These are phyloP conservation scores for Furnarius figulus DNA, from an alignment of 2,113 vertebrate species.

Conservation along the genomic window DNA sequence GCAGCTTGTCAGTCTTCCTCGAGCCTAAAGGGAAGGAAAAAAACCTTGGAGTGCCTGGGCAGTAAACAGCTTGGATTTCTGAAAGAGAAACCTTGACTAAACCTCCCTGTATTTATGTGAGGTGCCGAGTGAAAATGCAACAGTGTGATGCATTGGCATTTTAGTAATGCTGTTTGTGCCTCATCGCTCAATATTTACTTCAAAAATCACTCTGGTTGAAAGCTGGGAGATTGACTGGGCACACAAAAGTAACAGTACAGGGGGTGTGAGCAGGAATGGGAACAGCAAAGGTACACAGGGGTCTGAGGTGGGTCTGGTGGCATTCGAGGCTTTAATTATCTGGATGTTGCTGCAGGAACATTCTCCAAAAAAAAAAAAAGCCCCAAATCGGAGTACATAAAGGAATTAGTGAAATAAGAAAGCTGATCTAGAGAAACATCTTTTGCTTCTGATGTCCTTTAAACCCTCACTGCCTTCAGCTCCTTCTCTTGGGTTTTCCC, in stretches of 20 bases:
- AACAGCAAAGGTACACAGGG: background rate
- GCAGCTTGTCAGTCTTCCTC: conserved; percentile 12
- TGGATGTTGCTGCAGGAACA: background rate
- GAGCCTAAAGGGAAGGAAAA: background rate
- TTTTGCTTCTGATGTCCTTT: background rate
- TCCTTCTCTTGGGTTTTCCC: background rate
- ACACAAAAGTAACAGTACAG: background rate
- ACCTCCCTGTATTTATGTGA: background rate
- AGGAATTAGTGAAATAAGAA: background rate
- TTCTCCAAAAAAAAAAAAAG: background rate
- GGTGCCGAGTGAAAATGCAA: background rate
- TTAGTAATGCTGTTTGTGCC: background rate
- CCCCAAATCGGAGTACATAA: accelerated
- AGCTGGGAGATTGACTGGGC: background rate
- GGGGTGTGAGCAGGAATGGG: background rate
- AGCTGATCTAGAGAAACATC: background rate
- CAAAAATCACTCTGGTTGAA: background rate
- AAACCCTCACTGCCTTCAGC: background rate
- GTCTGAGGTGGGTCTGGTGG: background rate
- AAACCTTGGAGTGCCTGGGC: background rate
- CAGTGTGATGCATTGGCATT: background rate
- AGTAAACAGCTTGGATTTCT: background rate
- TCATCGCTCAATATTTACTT: background rate
- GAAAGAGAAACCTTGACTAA: background rate
- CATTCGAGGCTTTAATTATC: background rate